Conservation (phyloP, 2,113 vertebrate genomes). For the Tachysurus vachellii region DNA sequence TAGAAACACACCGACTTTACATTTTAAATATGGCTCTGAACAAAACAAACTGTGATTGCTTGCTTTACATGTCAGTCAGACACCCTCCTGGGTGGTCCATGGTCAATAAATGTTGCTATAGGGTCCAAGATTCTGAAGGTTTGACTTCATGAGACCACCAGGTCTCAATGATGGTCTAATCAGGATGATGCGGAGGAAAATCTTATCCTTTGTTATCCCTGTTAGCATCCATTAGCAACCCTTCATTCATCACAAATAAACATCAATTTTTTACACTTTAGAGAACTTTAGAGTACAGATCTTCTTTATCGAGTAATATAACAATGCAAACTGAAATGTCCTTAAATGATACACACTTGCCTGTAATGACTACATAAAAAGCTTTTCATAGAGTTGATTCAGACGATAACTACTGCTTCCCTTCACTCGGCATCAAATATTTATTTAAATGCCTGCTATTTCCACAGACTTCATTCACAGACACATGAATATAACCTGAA, state of each 20-base stretch:
- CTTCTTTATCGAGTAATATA: background rate
- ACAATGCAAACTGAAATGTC: background rate
- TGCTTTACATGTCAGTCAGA: too few relatives aligned
- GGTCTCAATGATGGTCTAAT: background rate
- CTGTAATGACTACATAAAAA: background rate
- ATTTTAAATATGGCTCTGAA: too few relatives aligned
- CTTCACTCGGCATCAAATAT: background rate
- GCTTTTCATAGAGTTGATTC: background rate
- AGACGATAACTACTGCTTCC: background rate
- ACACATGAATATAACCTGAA: background rate
- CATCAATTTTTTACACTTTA: too few relatives aligned
- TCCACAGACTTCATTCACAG: background rate
- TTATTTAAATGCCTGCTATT: background rate
- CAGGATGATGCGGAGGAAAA: background rate
- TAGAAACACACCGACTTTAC: too few relatives aligned
- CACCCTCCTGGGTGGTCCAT: too few relatives aligned
- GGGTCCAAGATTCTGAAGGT: too few relatives aligned
- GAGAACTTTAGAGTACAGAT: too few relatives aligned
- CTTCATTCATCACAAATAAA: background rate
- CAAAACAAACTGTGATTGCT: too few relatives aligned
- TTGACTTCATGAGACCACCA: background rate
- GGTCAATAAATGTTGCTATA: too few relatives aligned
- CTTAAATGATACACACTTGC: background rate
- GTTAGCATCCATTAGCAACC: too few relatives aligned
- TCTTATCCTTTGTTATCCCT: background rate